Conservation (phyloP, 37 sponge, comb jelly and placozoan species). For the Sycon ciliatum region DNA sequence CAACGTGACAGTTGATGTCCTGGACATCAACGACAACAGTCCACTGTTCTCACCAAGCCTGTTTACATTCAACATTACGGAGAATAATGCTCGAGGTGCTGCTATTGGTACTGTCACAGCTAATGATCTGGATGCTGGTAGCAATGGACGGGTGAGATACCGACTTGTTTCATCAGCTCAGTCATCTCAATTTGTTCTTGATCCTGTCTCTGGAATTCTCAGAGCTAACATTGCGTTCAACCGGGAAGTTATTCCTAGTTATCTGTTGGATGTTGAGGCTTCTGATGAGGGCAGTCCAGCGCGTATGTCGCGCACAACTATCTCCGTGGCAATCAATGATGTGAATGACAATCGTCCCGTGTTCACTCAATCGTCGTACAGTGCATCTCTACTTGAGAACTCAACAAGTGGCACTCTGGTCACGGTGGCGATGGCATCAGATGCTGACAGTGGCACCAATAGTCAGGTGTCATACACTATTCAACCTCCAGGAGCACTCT, state of each 20-base stretch:
- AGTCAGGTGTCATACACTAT: neutral
- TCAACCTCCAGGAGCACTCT: too few species aligned
- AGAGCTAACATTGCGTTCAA: neutral
- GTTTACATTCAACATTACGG: neutral
- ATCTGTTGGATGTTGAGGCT: neutral
- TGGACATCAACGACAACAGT: slow-evolving; percentile 56
- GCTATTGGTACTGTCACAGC: neutral
- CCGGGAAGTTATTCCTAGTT: neutral
- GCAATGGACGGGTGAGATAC: slow-evolving; percentile 25
- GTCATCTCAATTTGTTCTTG: slow-evolving; percentile 27
- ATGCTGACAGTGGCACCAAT: slow-evolving; percentile 45
- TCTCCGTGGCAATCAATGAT: slow-evolving; percentile 14
- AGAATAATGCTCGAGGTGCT: neutral
- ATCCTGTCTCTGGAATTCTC: slow-evolving; percentile 29
- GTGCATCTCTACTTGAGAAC: slow-evolving; percentile 27
- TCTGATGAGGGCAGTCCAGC: slow-evolving; percentile 12
- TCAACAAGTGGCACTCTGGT: slow-evolving; percentile 6
- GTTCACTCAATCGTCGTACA: slow-evolving; percentile 14
- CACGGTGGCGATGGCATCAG: slow-evolving; percentile 27
- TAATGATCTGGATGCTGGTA: slow-evolving; percentile 39
- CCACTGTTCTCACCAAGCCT: slow-evolving; percentile 32
- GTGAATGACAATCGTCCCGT: slow-evolving; percentile 52
- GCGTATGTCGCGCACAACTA: neutral
- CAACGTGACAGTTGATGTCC: slow-evolving; percentile 32
- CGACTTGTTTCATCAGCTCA: neutral